Evolutionary conservation across 2,888 invertebrate genomes (phyloP), one percentile per base, ranked within the genome.

Genomic region (Melikaiella ostensackeni): DNA sequence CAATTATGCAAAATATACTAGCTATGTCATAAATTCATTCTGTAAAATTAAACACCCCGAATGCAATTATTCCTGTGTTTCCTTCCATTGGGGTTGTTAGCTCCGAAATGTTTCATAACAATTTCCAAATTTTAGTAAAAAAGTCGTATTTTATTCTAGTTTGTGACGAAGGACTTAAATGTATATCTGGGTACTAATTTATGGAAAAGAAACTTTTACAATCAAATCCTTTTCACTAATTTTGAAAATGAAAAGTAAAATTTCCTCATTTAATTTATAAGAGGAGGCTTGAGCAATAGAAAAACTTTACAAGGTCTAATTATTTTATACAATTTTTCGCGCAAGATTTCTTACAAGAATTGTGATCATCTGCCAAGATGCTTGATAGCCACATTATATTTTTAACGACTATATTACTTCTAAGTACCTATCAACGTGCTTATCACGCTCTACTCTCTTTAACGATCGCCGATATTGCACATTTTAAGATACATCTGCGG

Each of bases 381-480:
- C 46, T 66, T 66, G 42, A 66, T 46, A 19, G 66, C 42, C 16
- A 27, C 46, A 27, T 46, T 66, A 66, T 66, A 27, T 66, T 66
- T 66, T 66, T 66, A 66, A 66, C 66, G 66, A 46, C 66, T 42
- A 46, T 46, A 66, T 30, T 66, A 66, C 24, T 66, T 42, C 46
- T 27, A 46, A 66, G 66, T 66, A 30, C 46, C 66, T 46, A 66
- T 66, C 66, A 66, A 66, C 66, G 66, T 46, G 66, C 66, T 66
- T 46, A 66, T 66, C 66, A 66, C 27, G 63, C 35, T 35, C 63
- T 63, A 30, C 46, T 27, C 30, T 46, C 66, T 66, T 66, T 66
- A 66, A 66, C 66, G 66, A 66, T 66, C 66, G 42, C 9, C 66
- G 66, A 66, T 42, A 66, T 66, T 66, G 66, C 66, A 66, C 66